Base-by-base conservation (phyloP, 2,888 invertebrate species). In the Drosophila tanythrix region DNA sequence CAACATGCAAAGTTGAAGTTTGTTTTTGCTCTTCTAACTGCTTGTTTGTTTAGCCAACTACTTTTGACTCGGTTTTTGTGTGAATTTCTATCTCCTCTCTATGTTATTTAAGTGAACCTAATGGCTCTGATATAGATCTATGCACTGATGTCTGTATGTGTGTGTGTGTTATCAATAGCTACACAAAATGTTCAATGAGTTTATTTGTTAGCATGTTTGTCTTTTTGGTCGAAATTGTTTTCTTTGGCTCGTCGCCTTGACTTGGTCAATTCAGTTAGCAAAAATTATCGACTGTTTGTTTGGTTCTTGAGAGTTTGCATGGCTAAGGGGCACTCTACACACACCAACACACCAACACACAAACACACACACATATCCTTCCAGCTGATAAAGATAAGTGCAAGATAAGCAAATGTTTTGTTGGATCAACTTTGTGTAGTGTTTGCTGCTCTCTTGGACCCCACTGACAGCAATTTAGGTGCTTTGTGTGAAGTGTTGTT, bases 221-320 rank as follows among this genome's bases (percentile, higher is more conserved):
- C 70, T 74, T 63, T 78, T 67, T 72, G 65, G 51, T 40, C 51
- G 43, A 71, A 74, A 65, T 70, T 76, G 82, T 76, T 68, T 66
- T 79, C 65, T 61, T 65, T 62, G 51, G 59, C 64, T 73, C 55
- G 61, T 68, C 46, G 58, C 40, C 40, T n/a, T 40, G 57, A 43
- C 58, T 75, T 70, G 85, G 79, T 79, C 80, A 88, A 87, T 88
- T 87, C 86, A 81, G 83, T 88, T 85, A 81, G 67, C 59, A 86
- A 82, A 89, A 85, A 85, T 89, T 88, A 85, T 85, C 72, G 88
- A 76, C 67, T 81, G 67, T 68, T 77, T 79, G 81, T 72, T 68
- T 29, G 66, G 63, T 63, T 60, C 70, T 73, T 60, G 58, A 85
- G 74, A 70, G 73, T 77, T 77, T 58, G 51, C 29, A 55, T 38